Evolutionary conservation across 2,888 invertebrate species (phyloP), one percentile per base, ranked within the genome.

Genomic region (Hirtodrosophila trivittata): DNA sequence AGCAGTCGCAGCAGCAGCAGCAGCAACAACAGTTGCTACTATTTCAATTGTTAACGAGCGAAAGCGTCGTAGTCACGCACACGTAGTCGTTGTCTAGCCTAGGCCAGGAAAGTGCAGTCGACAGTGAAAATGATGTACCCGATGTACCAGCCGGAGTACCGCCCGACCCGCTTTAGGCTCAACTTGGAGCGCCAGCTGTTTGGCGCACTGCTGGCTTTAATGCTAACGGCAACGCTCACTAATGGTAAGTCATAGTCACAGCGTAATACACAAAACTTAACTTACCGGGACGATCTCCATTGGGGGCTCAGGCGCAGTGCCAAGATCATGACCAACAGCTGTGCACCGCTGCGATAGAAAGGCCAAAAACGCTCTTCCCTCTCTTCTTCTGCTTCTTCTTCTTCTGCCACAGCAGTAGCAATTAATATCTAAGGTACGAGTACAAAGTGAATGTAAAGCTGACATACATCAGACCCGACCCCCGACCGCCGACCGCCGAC

Each of bases 1-100:
- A 42, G 25, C 33, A 46, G 25, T 38, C 49, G 9, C 30, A 52
- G 42, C 45, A 45, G 9, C 54, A 52, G 39, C 52, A 56, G 18
- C 46, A 59, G 12, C 39, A 66, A 50, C 52, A 59, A 37, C 55
- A 57, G 58, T 65, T 83, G 85, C 84, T 83, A 77, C 67, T 66
- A 82, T 74, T 87, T 87, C 85, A 86, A 86, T 87, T 87, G 85
- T 86, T 89, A 87, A 89, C 87, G 84, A 88, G 89, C 88, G 89
- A 89, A 89, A 89, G 89, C 89, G 88, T 83, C 84, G 84, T 81
- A 86, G 81, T 67, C 77, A 71, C 83, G 71, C 83, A 74, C 33
- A 63, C 42, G 46, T 26, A 37, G 38, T 9, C 33, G 28, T 37
- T 21, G 62, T 68, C 69, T 74, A 58, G 55, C 60, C 71, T 70